Percentiles rank a stretch among this genome's conserved stretches.
These are phyloP conservation scores for Fopius arisanus DNA, from an alignment of 1,140 invertebrate genomes.

Conservation along the genomic window DNA sequence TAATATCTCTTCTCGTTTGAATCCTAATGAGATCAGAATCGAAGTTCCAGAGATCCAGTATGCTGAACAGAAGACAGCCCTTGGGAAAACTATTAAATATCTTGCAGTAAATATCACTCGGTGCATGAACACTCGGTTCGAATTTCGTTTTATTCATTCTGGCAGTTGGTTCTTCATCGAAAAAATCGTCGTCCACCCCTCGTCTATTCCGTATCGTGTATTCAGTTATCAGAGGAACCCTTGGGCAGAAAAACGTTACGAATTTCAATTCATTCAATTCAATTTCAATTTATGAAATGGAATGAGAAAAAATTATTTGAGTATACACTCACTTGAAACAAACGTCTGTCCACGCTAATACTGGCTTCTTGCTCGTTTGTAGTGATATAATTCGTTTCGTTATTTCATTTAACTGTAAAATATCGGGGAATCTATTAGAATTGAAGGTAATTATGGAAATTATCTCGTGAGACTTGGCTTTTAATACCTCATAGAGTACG, in stretches of 20 bases:
- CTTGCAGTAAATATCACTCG: slow-evolving; percentile 67
- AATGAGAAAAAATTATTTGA: no score
- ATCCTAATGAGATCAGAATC: slow-evolving; percentile 65
- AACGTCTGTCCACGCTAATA: slow-evolving; percentile 68
- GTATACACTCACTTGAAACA: slow-evolving; percentile 75
- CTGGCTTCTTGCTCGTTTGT: slow-evolving; percentile 40
- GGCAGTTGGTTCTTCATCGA: slow-evolving; percentile 46
- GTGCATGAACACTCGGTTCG: slow-evolving; percentile 67
- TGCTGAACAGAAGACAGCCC: slow-evolving; percentile 71
- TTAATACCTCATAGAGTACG: slow-evolving; percentile 59
- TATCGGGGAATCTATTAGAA: background rate
- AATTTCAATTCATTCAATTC: background rate
- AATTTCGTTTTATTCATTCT: slow-evolving; percentile 46
- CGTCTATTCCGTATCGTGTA: slow-evolving; percentile 38
- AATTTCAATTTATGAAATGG: no score
- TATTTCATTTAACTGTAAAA: slow-evolving; percentile 56
- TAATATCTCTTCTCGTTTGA: slow-evolving; percentile 70
- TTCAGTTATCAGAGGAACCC: slow-evolving; percentile 54
- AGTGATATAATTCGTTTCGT: slow-evolving; percentile 47
- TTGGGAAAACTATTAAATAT: slow-evolving; percentile 67
- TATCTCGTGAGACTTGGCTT: background rate
- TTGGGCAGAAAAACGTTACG: slow-evolving; percentile 33
- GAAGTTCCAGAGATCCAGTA: slow-evolving; percentile 77
- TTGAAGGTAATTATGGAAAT: background rate
- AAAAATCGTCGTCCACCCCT: slow-evolving; percentile 48